Conservation (phyloP, 2,888 invertebrate species). For the Clitarchus hookeri region DNA sequence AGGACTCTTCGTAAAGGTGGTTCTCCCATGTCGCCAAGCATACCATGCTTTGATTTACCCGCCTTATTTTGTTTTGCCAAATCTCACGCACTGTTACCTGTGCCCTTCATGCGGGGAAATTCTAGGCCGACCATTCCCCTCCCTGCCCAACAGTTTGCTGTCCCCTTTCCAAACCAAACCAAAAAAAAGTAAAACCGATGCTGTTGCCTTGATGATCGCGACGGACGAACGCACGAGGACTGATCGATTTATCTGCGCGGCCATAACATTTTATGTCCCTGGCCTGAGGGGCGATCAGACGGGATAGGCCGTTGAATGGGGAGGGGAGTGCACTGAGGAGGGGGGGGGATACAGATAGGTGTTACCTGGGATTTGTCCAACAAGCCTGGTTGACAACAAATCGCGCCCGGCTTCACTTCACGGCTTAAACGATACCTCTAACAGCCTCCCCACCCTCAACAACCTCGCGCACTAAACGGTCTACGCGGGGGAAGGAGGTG, state of each 20-base stretch:
- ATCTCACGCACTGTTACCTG: no score
- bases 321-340: background rate
- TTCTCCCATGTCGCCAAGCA: no score
- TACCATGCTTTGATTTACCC: no score
- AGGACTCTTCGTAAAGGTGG: no score
- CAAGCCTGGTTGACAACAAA: background rate
- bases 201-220: background rate
- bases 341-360: background rate
- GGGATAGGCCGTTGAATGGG: background rate
- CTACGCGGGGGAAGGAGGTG: background rate
- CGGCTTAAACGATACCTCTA: background rate
- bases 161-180: no score
- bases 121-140: no score
- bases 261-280: background rate
- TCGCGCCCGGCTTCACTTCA: background rate
- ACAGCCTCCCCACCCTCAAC: background rate
- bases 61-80: no score
- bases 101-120: no score
- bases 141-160: no score
- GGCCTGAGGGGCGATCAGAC: background rate
- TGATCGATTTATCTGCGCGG: constrained; percentile 7
- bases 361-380: constrained; percentile 3
- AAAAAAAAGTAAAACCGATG: no score
- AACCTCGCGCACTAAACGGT: background rate
- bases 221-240: background rate